Evolutionary conservation across 2,888 invertebrate species (phyloP), one percentile per base, ranked within the genome.

Genomic region (Drosophila kambysellisi): DNA sequence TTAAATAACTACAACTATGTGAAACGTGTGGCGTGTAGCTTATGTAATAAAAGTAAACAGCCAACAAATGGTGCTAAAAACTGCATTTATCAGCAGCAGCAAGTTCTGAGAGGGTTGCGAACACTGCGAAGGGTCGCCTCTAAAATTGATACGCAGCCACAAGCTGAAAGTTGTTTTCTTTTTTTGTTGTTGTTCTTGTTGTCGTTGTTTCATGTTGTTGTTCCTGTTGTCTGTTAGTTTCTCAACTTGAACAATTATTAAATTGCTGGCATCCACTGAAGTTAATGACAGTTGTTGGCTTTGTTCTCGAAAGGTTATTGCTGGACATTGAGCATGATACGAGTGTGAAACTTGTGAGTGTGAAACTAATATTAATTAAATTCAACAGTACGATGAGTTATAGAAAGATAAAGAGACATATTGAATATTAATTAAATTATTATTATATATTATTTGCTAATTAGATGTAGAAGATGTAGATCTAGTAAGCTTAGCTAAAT

Each of bases 1-100:
- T 88, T 76, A 87, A 89, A 88, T 78, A 78, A 75, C 71, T 73
- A 88, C 84, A 82, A 80, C 85, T 76, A 69, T 74, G 82, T 66
- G 72, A 70, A 62, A 70, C 58, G 69, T 69, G 66, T 54, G 33
- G 78, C 62, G 56, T 72, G 75, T 74, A 70, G 84, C 82, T 89
- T 87, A 74, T 78, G 74, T 79, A 88, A 88, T 87, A 87, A 87
- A 90, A 90, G 82, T 80, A 83, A 91, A 89, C 75, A 83, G 77
- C 74, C 82, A 82, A 80, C 82, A 86, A 86, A 85, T 79, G 86
- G 76, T 78, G 70, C 68, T 74, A 76, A 73, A 71, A 84, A 84
- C 83, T 84, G 74, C 84, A 85, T 86, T 88, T 86, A 86, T 86
- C 85, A 88, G 81, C 81, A 67, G 15, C 52, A 53, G 52, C 52